phyloP scores from a whole-genome alignment of 2,797 vertebrate genomes.

The Pseudomugil tenellus region DNA sequence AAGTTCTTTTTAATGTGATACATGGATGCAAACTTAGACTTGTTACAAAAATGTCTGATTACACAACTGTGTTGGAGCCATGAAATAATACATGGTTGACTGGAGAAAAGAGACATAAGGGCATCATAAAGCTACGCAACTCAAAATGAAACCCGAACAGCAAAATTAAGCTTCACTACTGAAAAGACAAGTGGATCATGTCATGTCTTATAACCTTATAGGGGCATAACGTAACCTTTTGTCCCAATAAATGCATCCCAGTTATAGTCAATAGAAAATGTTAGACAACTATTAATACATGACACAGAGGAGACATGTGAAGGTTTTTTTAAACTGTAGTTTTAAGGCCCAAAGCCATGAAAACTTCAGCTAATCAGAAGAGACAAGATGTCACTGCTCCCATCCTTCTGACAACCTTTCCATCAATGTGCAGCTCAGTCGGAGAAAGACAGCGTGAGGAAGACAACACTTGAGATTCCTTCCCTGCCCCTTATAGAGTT shows the following conservation, averaged over 20 bases:
- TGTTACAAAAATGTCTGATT: neutral
- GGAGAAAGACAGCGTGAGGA: constrained; percentile 37
- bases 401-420: constrained; percentile 21
- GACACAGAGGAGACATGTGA: neutral
- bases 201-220: too few species aligned
- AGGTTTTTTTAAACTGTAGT: neutral
- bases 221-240: neutral
- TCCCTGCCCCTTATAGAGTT: neutral
- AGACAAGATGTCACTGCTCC: constrained; percentile 28
- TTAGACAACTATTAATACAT: neutral
- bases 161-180: neutral
- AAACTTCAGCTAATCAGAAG: constrained; percentile 47
- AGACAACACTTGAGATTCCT: constrained; percentile 49
- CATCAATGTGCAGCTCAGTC: constrained; percentile 18
- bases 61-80: neutral
- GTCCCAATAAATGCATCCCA: neutral
- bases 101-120: neutral
- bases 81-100: neutral
- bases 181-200: neutral
- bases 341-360: constrained; percentile 21
- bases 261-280: constrained; percentile 10
- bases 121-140: neutral
- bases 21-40: neutral
- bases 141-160: neutral
- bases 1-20: neutral